Evolutionary conservation across 1,140 invertebrate genomes (phyloP), one percentile per base, ranked within the genome.

Genomic region (Portunus trituberculatus): DNA sequence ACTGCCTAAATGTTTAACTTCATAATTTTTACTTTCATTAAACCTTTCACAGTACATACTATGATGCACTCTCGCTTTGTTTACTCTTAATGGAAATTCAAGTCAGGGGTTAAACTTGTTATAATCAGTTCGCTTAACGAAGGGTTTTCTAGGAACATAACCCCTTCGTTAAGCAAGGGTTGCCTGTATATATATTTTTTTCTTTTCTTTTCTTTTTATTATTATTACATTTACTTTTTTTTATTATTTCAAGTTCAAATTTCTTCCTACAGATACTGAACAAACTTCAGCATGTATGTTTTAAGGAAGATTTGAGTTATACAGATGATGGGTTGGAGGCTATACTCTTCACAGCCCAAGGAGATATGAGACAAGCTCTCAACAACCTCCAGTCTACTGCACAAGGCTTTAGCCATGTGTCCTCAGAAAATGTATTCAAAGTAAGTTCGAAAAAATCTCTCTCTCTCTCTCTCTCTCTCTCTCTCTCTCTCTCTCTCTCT

Each of bases 331-430:
- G 99, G 1, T 97, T 99, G 46, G 99, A 99, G 97, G 99, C 99
- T 0, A 98, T 99, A 96, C 98, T 99, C 12, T 99, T 99, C 97
- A 99, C 99, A 3, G 99, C 99, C 0, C 99, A 99, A 97, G 99
- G 99, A 0, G 99, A 99, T 97, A 99, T 99, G 98, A 97, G 99
- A 96, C 99, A 99, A 96, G 99, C 98, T 0, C 97, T 99, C 25
- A 99, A 99, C 97, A 99, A 99, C 97, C 97, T 99, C 39, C 99
- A 99, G 97, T 99, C 99, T 4, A 99, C 99, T 0, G 98, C 98
- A 84, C 99, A 99, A 97, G 99, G 99, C 39, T 99, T 99, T 97
- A 98, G 98, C 7, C 98, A 98, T 96, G 98, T 99, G 2, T 99
- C 98, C 96, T 98, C 98, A 95, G 98, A 99, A 96, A 99, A 99